Evolutionary conservation across 2,113 vertebrate species (phyloP), one percentile per base, ranked within the genome.

Genomic region (Dunckerocampus dactyliophorus): DNA sequence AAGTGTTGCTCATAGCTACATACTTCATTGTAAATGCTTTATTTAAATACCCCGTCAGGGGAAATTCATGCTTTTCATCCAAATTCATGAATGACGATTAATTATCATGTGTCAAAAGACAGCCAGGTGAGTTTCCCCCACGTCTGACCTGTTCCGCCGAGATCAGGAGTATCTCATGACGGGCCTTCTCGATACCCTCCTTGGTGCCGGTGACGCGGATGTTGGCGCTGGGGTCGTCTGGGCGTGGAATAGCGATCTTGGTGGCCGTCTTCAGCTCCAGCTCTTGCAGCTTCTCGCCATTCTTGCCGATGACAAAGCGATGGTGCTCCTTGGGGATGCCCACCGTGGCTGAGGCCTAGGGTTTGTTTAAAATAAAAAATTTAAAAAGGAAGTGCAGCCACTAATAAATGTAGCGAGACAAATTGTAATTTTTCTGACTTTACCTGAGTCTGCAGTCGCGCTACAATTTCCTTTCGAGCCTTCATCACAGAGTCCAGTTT

Each of bases 401-500:
- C 19, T 20, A 51, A 5, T 50, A 51, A 14, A 21, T 19, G 49
- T 1, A 51, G 12, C 2, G 7, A 17, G 16, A 43, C 17, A 13
- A 57, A 21, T 5, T n/a, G 8, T n/a, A 11, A 13, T 2, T 19
- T 56, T 14, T 42, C 48, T 48, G 7, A 16, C 6, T 16, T 45
- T 60, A 93, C 92, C 90, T 93, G 92, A 21, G 91, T 90, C 74
- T 92, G 90, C 71, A 92, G 81, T 19, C 90, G 88, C 64, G 91
- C 85, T 20, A 93, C 90, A 12, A 93, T 92, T 71, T 91, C 89
- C 73, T 92, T 92, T 62, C 91, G 88, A 63, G 91, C 90, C 77
- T 93, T 93, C 90, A 89, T 92, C 66, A 93, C 89, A 0, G 87
- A 89, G 59, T 93, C 89, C 74, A 90, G 80, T 75, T 93, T 92